These are phyloP conservation scores for Drosophila parabipectinata DNA, from an alignment of 1,140 invertebrate genomes.

Conservation along the genomic window DNA sequence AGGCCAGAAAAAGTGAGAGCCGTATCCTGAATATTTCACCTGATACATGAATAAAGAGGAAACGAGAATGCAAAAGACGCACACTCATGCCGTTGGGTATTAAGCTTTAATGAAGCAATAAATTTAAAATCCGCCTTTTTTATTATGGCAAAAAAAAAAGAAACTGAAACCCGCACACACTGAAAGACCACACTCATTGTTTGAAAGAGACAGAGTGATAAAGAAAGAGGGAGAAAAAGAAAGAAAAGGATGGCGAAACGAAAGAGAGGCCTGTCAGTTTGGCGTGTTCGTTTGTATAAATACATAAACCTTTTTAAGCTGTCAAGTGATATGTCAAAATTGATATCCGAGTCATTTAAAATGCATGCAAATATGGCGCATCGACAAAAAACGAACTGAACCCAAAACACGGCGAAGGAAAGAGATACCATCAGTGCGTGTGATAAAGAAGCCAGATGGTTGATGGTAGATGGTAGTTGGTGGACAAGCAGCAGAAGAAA, in stretches of 20 bases:
- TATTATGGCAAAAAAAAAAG: slow-evolving; percentile 56
- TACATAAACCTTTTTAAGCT: slow-evolving; percentile 83
- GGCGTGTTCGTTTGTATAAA: slow-evolving; percentile 67
- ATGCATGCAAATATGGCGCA: slow-evolving; percentile 79
- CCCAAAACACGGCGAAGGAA: slow-evolving; percentile 23
- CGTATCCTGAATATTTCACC: slow-evolving; percentile 71
- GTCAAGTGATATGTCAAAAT: slow-evolving; percentile 83
- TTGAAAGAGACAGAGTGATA: neutral
- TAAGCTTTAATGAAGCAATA: slow-evolving; percentile 82
- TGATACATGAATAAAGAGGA: slow-evolving; percentile 41
- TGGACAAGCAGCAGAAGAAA: slow-evolving; percentile 36
- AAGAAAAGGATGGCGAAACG: neutral
- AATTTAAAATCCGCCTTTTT: slow-evolving; percentile 78
- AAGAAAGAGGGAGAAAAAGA: neutral
- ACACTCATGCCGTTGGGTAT: slow-evolving; percentile 61
- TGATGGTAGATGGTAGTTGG: slow-evolving; percentile 58
- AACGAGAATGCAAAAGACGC: slow-evolving; percentile 3
- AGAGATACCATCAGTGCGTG: slow-evolving; percentile 1
- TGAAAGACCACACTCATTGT: slow-evolving; percentile 13
- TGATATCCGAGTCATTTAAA: slow-evolving; percentile 82
- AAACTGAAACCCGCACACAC: slow-evolving; percentile 33
- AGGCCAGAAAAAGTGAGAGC: slow-evolving; percentile 31
- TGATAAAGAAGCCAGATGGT: slow-evolving; percentile 11
- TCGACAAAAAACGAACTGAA: slow-evolving; percentile 50
- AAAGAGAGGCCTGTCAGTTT: slow-evolving; percentile 13